phyloP scores from a whole-genome alignment of 2,888 invertebrate genomes.

The Acutogordius australiensis region DNA sequence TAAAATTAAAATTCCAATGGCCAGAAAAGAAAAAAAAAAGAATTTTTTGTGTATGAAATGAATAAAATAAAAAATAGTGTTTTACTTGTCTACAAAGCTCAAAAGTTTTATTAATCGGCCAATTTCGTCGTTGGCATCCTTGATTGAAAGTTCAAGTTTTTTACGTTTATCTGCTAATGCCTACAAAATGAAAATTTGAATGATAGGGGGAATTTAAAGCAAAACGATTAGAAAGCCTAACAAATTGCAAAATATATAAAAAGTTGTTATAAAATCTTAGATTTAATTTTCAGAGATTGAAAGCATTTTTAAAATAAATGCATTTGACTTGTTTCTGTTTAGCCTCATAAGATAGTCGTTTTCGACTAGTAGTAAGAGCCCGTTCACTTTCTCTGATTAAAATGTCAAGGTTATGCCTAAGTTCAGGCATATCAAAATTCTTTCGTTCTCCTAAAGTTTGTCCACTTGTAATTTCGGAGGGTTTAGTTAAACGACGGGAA shows the following conservation, averaged over 20 bases:
- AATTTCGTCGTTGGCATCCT: not conserved
- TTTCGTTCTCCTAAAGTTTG: not conserved
- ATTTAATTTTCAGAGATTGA: constrained; percentile 51
- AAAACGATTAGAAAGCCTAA: too few species aligned
- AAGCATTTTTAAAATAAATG: not conserved
- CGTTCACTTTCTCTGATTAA: constrained; percentile 74
- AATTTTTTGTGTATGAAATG: too few species aligned
- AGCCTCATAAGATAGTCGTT: not conserved
- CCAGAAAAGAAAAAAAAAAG: too few species aligned
- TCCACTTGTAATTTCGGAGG: not conserved
- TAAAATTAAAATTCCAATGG: too few species aligned
- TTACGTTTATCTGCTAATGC: not conserved
- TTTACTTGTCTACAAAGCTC: not conserved
- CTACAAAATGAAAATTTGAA: too few species aligned
- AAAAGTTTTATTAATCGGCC: not conserved
- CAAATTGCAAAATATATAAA: too few species aligned
- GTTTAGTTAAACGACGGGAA: not conserved
- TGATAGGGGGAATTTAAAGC: too few species aligned
- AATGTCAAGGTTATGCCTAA: constrained; percentile 62
- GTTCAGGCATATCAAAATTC: constrained; percentile 42
- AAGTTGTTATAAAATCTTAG: too few species aligned
- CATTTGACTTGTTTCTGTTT: not conserved
- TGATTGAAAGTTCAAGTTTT: not conserved
- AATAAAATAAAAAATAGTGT: not conserved
- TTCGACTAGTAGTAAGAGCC: constrained; percentile 33